Conservation (phyloP, 2,888 invertebrate species). For the Mythimna ferrago region DNA sequence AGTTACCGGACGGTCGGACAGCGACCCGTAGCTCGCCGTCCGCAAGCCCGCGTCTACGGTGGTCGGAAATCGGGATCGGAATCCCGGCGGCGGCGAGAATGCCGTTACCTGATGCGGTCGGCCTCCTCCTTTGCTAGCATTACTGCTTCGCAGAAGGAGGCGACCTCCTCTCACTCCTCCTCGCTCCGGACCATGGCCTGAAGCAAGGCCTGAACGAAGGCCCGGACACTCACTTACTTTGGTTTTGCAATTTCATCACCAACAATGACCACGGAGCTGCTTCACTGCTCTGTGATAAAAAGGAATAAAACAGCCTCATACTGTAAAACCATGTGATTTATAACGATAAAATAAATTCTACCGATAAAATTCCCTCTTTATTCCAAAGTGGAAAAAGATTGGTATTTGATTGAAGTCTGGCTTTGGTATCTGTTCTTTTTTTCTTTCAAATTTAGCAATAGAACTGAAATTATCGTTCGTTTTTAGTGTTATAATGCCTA, state of each 20-base stretch:
- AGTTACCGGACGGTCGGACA: no score
- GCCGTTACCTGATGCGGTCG: no score
- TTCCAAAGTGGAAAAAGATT: constrained; percentile 55
- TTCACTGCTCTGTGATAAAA: constrained; percentile 49
- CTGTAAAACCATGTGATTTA: constrained; percentile 70
- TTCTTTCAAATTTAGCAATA: constrained; percentile 49
- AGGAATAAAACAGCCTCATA: constrained; percentile 57
- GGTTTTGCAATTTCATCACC: not conserved
- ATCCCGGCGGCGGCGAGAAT: no score
- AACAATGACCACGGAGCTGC: not conserved
- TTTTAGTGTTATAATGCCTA: constrained; percentile 12
- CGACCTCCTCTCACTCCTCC: no score
- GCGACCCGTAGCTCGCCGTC: no score
- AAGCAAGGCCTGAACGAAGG: no score
- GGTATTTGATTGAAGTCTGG: constrained; percentile 47
- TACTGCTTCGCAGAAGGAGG: no score
- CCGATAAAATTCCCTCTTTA: constrained; percentile 65
- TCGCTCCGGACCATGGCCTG: no score
- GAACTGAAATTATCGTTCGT: constrained; percentile 8
- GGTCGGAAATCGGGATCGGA: no score
- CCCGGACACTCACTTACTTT: no score
- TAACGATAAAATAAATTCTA: constrained; percentile 71
- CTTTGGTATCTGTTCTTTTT: constrained; percentile 36
- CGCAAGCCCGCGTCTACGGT: no score
- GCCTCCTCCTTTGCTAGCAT: no score